These are phyloP conservation scores for Aplochiton taeniatus DNA, from an alignment of 2,797 vertebrate species.

Conservation along the genomic window DNA sequence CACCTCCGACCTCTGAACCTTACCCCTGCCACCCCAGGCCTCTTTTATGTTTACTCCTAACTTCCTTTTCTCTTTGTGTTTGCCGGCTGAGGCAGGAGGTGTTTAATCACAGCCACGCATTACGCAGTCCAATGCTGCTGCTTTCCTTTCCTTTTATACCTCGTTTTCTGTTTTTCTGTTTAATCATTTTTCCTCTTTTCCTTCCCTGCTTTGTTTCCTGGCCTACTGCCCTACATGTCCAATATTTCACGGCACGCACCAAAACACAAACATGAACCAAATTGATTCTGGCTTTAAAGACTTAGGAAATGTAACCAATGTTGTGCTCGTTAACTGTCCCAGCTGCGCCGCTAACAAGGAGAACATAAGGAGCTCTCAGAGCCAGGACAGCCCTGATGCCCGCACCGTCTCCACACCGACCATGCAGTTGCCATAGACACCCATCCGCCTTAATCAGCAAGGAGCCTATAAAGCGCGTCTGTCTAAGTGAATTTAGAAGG, in stretches of 20 bases:
- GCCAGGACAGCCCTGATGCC: neutral
- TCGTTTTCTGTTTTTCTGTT: constrained; percentile 6
- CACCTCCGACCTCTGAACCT: constrained; percentile 70
- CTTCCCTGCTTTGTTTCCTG: neutral
- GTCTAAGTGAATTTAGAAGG: constrained; percentile 46
- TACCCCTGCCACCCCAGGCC: constrained; percentile 66
- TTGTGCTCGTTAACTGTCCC: constrained; percentile 7
- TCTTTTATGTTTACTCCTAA: constrained; percentile 74
- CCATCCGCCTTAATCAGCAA: constrained; percentile 35
- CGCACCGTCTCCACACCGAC: constrained; percentile 28
- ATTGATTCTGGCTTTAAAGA: neutral
- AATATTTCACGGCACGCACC: no score
- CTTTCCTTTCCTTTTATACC: constrained; percentile 1
- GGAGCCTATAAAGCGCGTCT: constrained; percentile 33
- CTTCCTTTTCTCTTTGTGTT: constrained; percentile 68
- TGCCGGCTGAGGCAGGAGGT: constrained; percentile 61
- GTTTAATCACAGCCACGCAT: constrained; percentile 58
- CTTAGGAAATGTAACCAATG: neutral
- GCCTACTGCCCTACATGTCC: neutral
- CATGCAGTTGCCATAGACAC: constrained; percentile 9
- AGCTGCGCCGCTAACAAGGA: neutral
- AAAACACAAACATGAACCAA: neutral
- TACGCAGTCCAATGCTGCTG: constrained; percentile 40
- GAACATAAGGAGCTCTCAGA: neutral
- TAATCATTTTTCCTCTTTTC: constrained; percentile 5